phyloP scores from a whole-genome alignment of 2,888 invertebrate species.

The Caenorhabditis angaria region DNA sequence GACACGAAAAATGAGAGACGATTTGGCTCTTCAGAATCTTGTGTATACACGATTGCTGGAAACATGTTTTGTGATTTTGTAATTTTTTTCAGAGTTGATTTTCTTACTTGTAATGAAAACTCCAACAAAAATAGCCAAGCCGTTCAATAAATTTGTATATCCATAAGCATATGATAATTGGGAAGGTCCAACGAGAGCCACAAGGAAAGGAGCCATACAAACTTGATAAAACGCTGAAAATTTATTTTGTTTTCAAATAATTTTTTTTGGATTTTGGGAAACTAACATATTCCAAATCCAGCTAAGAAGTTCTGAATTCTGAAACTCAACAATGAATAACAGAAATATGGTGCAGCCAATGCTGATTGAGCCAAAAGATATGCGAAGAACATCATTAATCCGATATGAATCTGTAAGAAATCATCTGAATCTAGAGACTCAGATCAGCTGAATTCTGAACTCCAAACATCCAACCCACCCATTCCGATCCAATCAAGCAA shows the following conservation, averaged over 20 bases:
- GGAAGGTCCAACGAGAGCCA: constrained; percentile 50
- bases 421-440: background rate
- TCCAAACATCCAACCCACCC: too few relatives aligned
- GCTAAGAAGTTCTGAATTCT: constrained; percentile 46
- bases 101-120: constrained; percentile 34
- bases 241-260: too few relatives aligned
- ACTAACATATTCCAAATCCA: constrained; percentile 53
- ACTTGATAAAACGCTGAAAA: constrained; percentile 48
- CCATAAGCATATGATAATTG: constrained; percentile 51
- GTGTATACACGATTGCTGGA: background rate
- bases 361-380: constrained; percentile 51
- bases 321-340: constrained; percentile 46
- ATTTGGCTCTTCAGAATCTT: constrained; percentile 14
- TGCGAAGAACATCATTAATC: constrained; percentile 46
- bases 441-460: background rate
- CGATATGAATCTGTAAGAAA: constrained; percentile 35
- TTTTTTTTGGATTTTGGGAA: background rate
- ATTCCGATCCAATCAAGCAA: constrained; percentile 34
- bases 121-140: constrained; percentile 45
- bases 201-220: constrained; percentile 45
- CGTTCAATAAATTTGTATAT: constrained; percentile 58
- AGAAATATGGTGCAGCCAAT: constrained; percentile 43
- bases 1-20: constrained; percentile 33
- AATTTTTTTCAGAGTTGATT: background rate
- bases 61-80: background rate